phyloP scores from a whole-genome alignment of 1,140 invertebrate genomes.

The Pseudomyrmex gracilis region DNA sequence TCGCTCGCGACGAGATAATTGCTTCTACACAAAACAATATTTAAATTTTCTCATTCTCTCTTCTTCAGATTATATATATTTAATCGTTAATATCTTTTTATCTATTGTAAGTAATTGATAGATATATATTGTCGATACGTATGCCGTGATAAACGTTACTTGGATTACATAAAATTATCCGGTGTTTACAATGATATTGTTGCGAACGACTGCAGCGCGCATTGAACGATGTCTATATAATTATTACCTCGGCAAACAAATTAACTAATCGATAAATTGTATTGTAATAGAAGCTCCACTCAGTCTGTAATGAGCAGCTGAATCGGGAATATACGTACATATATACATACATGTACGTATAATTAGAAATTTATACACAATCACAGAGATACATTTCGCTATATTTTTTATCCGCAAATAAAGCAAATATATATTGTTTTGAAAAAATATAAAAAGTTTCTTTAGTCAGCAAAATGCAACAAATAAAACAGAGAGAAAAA shows the following conservation, averaged over 20 bases:
- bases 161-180: conserved; percentile 38
- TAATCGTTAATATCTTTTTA: too few relatives aligned
- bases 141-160: conserved; percentile 10
- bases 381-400: background rate
- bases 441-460: too few relatives aligned
- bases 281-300: conserved; percentile 30
- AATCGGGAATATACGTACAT: conserved; percentile 19
- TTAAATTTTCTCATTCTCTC: too few relatives aligned
- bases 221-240: conserved; percentile 42
- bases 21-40: background rate
- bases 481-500: background rate
- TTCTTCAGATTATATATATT: too few relatives aligned
- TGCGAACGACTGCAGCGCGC: background rate
- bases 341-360: background rate
- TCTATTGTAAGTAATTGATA: too few relatives aligned
- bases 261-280: conserved; percentile 59
- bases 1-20: background rate
- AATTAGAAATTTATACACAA: conserved; percentile 32
- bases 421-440: too few relatives aligned
- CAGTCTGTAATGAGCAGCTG: conserved; percentile 32
- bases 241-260: conserved; percentile 44
- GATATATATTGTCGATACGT: background rate
- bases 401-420: too few relatives aligned
- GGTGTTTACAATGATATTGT: conserved; percentile 36
- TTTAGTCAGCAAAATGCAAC: conserved; percentile 3